These are phyloP conservation scores for Ginglymostoma cirratum DNA, from an alignment of 2,113 vertebrate genomes.

Conservation along the genomic window DNA sequence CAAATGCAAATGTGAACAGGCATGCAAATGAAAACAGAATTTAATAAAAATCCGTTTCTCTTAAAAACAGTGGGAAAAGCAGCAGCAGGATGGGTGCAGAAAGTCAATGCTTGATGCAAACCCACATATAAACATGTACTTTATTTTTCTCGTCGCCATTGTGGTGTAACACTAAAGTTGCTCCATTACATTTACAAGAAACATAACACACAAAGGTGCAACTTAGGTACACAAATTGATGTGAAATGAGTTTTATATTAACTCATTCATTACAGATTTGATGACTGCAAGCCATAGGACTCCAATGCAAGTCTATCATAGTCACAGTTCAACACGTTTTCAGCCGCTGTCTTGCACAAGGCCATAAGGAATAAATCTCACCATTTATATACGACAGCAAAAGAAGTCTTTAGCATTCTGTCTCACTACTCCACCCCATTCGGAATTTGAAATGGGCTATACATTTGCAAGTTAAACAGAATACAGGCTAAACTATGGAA, in stretches of 20 bases:
- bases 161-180: neutral
- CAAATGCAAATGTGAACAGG: neutral
- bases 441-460: neutral
- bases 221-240: neutral
- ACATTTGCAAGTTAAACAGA: neutral
- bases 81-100: neutral
- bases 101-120: neutral
- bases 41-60: neutral
- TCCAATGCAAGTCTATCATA: neutral
- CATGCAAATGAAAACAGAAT: neutral
- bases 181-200: slow-evolving; percentile 16
- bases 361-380: neutral
- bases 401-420: slow-evolving; percentile 18
- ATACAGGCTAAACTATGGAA: neutral
- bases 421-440: neutral
- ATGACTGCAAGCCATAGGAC: neutral
- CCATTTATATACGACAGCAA: neutral
- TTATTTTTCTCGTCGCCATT: neutral
- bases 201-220: neutral
- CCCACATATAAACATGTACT: slow-evolving; percentile 20
- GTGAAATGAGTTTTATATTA: neutral
- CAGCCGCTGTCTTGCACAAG: neutral
- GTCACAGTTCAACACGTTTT: neutral
- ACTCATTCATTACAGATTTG: neutral
- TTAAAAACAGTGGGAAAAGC: neutral